phyloP scores from a whole-genome alignment of 1,140 invertebrate species.

The Heliconius congener region DNA sequence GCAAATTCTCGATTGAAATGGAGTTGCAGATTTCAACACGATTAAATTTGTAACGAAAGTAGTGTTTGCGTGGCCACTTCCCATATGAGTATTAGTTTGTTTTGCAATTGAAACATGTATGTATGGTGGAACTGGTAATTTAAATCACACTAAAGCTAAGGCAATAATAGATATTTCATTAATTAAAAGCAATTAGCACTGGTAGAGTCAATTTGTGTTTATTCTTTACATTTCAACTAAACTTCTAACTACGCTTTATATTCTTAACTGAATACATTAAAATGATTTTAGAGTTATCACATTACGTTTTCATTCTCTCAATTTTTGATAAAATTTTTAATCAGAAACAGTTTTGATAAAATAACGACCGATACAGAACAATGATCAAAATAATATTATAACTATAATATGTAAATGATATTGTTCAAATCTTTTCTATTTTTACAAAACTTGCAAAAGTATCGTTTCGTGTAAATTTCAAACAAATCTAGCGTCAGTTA shows the following conservation, averaged over 20 bases:
- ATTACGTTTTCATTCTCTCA: too few relatives aligned
- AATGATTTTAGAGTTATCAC: too few relatives aligned
- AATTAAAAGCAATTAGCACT: neutral
- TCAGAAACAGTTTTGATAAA: too few relatives aligned
- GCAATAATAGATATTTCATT: neutral
- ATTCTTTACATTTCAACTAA: too few relatives aligned
- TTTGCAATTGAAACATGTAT: slow-evolving; percentile 27
- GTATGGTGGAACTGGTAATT: neutral
- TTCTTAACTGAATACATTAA: too few relatives aligned
- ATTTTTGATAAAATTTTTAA: too few relatives aligned
- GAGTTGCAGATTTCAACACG: slow-evolving; percentile 57
- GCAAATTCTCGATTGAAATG: slow-evolving; percentile 61
- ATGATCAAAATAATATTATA: too few relatives aligned
- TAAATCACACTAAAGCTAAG: neutral
- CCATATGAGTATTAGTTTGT: slow-evolving; percentile 33
- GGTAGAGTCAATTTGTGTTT: neutral
- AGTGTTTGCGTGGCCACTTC: slow-evolving; percentile 45
- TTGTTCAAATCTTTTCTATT: neutral
- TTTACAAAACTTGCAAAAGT: neutral
- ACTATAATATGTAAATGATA: too few relatives aligned
- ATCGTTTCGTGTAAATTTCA: neutral
- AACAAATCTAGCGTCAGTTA: neutral
- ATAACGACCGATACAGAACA: too few relatives aligned
- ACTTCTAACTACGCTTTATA: neutral
- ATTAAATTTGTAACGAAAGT: slow-evolving; percentile 60